These are phyloP conservation scores for Tupaia chinensis DNA, from an alignment of 2,113 vertebrate genomes.

Conservation along the genomic window DNA sequence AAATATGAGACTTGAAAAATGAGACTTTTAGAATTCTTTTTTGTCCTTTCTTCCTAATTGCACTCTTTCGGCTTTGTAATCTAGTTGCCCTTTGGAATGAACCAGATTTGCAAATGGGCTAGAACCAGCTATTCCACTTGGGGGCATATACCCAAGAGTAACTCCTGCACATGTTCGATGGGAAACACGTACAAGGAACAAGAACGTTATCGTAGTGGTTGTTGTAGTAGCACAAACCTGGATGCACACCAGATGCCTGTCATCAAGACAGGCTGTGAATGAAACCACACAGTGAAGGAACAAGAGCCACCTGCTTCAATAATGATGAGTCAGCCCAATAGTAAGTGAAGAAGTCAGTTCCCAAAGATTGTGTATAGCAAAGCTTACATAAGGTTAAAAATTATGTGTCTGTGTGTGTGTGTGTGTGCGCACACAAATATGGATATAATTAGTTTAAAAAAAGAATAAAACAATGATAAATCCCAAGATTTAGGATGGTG, in stretches of 20 bases:
- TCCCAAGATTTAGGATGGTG: background rate
- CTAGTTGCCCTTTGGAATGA: background rate
- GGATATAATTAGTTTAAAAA: background rate
- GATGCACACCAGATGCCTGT: background rate
- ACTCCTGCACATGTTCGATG: background rate
- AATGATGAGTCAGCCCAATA: background rate
- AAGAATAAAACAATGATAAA: background rate
- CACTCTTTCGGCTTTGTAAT: background rate
- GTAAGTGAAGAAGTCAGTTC: background rate
- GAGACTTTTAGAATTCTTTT: background rate
- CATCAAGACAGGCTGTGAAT: no score
- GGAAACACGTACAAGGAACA: background rate
- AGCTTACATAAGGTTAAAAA: background rate
- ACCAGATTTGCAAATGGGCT: background rate
- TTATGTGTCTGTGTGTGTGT: accelerated
- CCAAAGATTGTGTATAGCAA: background rate
- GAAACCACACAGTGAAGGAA: background rate
- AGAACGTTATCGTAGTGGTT: background rate
- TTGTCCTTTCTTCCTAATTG: background rate
- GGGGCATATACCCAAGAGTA: background rate
- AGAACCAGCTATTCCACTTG: background rate
- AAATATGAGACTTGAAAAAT: background rate
- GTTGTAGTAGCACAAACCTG: background rate
- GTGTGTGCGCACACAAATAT: background rate
- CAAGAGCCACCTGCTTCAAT: accelerated